phyloP scores from a whole-genome alignment of 2,888 invertebrate genomes.

The Frankliniella intonsa region DNA sequence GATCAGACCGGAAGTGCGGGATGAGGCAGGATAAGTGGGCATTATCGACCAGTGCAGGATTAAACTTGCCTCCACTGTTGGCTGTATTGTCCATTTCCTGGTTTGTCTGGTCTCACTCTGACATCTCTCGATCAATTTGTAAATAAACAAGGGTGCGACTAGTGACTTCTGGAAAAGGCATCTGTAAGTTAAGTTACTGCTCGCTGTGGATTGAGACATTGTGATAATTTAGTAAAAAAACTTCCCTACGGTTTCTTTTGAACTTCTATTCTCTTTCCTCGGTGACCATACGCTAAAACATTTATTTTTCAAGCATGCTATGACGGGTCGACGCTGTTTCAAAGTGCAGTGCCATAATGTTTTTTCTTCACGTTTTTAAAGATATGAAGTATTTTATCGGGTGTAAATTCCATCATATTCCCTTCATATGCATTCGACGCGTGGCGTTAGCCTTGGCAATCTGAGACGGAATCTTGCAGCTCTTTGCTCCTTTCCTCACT shows the following conservation, averaged over 20 bases:
- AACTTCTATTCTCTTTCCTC: background rate
- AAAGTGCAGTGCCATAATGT: background rate
- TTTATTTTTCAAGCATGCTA: background rate
- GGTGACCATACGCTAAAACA: background rate
- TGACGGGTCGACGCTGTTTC: background rate
- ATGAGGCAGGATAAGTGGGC: too few relatives aligned
- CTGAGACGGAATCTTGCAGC: too few relatives aligned
- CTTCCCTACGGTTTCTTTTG: background rate
- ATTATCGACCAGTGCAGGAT: too few relatives aligned
- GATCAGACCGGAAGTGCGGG: too few relatives aligned
- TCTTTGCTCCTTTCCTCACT: too few relatives aligned
- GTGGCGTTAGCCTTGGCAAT: too few relatives aligned
- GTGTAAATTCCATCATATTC: too few relatives aligned
- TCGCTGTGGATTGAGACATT: background rate
- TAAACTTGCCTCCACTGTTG: too few relatives aligned
- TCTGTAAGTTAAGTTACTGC: background rate
- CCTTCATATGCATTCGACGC: too few relatives aligned
- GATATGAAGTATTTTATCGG: too few relatives aligned
- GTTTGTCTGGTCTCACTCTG: background rate
- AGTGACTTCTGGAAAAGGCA: background rate
- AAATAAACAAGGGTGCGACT: slow-evolving; percentile 22
- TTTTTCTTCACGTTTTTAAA: background rate
- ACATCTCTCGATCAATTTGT: slow-evolving; percentile 13
- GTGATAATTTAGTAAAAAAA: background rate
- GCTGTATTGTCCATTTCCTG: too few relatives aligned